Base-by-base conservation (phyloP, 2,888 invertebrate species). In the Drosophila lutescens region DNA sequence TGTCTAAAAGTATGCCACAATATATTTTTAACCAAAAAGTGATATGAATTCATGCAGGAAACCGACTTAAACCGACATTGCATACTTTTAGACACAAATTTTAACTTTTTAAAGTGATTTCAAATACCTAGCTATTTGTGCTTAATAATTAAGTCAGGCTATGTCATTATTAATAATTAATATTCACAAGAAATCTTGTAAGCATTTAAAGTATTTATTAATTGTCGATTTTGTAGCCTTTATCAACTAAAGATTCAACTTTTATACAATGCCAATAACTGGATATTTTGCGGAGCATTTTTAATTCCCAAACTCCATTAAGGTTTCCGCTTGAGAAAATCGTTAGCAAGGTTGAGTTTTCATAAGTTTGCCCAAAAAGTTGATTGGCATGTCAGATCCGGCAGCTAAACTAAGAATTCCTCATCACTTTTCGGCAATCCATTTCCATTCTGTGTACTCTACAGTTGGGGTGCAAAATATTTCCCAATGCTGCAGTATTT, bases 381-480 rank as follows among this genome's bases (percentile, higher is more conserved):
- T 17, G n/a, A 32, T 65, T 17, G 65, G 17, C 40, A 26, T 43
- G 63, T 30, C 66, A 44, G 10, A 15, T 34, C 34, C 32, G 10
- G 3, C 17, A n/a, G 10, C 17, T 23, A 12, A 23, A 60, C 4
- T 36, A 30, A 32, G 30, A 13, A 15, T 17, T 17, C 20, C 43
- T 41, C 30, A 17, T 9, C 20, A 30, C 26, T 26, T 13, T 12
- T 65, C 9, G 23, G 23, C 40, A 34, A 41, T 38, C 17, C 63
- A 62, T 36, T 36, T 36, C 6, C 17, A 40, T 54, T 38, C 32
- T 23, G 54, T 43, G 23, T n/a, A 47, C 26, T 38, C 55, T 15
- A 20, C 40, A 68, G 46, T 68, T 66, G 54, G 40, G 54, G 40
- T 34, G 56, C 4, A 44, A 66, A 69, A 34, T 46, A 68, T 68